These are phyloP conservation scores for Triplophysa bombifrons DNA, from an alignment of 2,797 vertebrate genomes.

Conservation along the genomic window DNA sequence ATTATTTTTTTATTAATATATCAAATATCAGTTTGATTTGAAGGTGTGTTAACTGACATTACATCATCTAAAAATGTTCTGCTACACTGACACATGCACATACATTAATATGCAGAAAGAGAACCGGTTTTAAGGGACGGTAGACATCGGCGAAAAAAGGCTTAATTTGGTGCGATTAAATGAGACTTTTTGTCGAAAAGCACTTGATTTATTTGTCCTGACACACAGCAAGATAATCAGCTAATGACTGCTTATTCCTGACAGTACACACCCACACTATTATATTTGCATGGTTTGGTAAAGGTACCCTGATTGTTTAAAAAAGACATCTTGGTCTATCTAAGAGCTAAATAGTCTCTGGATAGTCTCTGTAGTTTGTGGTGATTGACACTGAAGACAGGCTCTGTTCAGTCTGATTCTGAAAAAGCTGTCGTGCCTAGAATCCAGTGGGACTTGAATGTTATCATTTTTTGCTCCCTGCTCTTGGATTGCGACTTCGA, in stretches of 20 bases:
- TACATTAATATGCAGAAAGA: slow-evolving; percentile 6
- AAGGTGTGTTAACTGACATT: slow-evolving; percentile 26
- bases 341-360: neutral
- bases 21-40: slow-evolving; percentile 26
- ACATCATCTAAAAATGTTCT: slow-evolving; percentile 19
- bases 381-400: neutral
- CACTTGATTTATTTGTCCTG: slow-evolving; percentile 33
- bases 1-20: slow-evolving; percentile 52
- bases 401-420: neutral
- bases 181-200: slow-evolving; percentile 33
- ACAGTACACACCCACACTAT: slow-evolving; percentile 16
- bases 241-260: slow-evolving; percentile 9
- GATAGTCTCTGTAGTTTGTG: neutral
- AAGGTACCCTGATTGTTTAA: neutral
- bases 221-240: slow-evolving; percentile 21
- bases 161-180: slow-evolving; percentile 18
- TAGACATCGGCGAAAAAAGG: slow-evolving; percentile 2
- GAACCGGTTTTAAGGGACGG: slow-evolving; percentile 9
- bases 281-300: slow-evolving; percentile 13
- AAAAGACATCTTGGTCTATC: neutral
- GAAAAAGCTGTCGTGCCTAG: slow-evolving; percentile 3
- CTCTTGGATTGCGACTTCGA: slow-evolving; percentile 1
- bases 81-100: slow-evolving; percentile 15
- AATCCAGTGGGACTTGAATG: neutral
- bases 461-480: neutral